These are phyloP conservation scores for Eupithecia exiguata DNA, from an alignment of 2,888 invertebrate species.

Conservation along the genomic window DNA sequence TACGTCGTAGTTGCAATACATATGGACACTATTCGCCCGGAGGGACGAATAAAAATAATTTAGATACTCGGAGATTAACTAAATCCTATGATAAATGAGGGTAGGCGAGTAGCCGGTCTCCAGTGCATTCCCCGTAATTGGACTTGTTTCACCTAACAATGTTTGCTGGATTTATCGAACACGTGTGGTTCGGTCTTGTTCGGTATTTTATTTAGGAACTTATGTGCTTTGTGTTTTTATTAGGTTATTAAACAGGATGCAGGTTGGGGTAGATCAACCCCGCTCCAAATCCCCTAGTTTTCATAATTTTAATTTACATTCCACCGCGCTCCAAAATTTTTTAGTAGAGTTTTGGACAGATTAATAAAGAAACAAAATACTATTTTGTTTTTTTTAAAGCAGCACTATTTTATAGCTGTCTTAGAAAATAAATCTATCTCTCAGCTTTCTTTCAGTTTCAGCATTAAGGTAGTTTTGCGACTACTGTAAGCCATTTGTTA, in stretches of 20 bases:
- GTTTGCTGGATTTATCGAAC: slow-evolving; percentile 16
- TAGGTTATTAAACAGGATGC: neutral
- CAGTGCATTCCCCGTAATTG: slow-evolving; percentile 34
- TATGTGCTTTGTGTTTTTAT: neutral
- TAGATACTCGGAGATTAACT: slow-evolving; percentile 38
- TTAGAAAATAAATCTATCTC: too few species aligned
- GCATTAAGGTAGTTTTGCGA: too few species aligned
- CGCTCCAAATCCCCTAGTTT: too few species aligned
- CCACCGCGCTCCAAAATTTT: too few species aligned
- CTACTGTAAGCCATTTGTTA: too few species aligned
- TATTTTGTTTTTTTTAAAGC: too few species aligned
- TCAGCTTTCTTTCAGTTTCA: too few species aligned
- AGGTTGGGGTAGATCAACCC: too few species aligned
- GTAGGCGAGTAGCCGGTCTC: slow-evolving; percentile 31
- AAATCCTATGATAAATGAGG: slow-evolving; percentile 40
- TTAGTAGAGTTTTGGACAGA: too few species aligned
- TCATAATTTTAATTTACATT: too few species aligned
- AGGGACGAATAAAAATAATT: slow-evolving; percentile 38
- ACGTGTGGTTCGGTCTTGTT: neutral
- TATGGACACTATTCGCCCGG: slow-evolving; percentile 36
- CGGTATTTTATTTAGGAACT: neutral
- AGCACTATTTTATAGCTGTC: too few species aligned
- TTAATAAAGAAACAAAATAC: neutral
- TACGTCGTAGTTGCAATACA: slow-evolving; percentile 1
- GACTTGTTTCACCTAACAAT: slow-evolving; percentile 31